These are phyloP conservation scores for Erethizon dorsatum DNA, from an alignment of 2,797 vertebrate genomes.

Conservation along the genomic window DNA sequence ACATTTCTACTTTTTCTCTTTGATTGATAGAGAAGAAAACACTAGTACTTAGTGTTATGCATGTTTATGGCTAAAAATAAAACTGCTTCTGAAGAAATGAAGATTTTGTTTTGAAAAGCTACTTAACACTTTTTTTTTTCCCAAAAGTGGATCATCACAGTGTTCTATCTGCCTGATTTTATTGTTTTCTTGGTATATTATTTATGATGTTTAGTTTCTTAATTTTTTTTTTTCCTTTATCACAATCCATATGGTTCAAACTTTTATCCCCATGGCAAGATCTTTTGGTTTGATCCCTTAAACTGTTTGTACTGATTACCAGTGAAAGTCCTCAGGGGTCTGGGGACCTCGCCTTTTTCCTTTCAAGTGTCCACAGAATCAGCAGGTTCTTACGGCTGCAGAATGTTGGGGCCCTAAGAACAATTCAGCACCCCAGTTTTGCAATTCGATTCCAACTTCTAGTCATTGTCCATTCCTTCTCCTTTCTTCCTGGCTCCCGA, in stretches of 20 bases:
- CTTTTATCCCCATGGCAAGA: background rate
- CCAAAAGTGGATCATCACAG: background rate
- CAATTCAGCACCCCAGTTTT: constrained; percentile 55
- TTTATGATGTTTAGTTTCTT: background rate
- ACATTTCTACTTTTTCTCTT: constrained; percentile 21
- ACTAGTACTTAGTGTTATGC: constrained; percentile 12
- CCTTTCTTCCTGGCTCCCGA: background rate
- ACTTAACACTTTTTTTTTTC: background rate
- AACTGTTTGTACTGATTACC: constrained; percentile 63
- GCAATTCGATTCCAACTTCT: constrained; percentile 68
- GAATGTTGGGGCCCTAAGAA: constrained; percentile 69
- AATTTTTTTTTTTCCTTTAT: background rate
- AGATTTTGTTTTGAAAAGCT: constrained; percentile 56
- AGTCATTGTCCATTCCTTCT: background rate
- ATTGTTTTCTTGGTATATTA: constrained; percentile 13
- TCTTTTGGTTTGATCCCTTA: constrained; percentile 32
- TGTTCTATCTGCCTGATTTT: background rate
- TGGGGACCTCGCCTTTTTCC: constrained; percentile 48
- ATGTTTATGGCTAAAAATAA: constrained; percentile 42
- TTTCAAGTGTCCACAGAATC: constrained; percentile 70
- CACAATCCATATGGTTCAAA: background rate
- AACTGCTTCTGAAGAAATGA: constrained; percentile 11
- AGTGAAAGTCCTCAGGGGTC: background rate
- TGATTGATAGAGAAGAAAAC: constrained; percentile 32
- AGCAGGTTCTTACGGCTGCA: constrained; percentile 67